Conservation (phyloP, 2,797 vertebrate genomes). For the Poecilia velifera region DNA sequence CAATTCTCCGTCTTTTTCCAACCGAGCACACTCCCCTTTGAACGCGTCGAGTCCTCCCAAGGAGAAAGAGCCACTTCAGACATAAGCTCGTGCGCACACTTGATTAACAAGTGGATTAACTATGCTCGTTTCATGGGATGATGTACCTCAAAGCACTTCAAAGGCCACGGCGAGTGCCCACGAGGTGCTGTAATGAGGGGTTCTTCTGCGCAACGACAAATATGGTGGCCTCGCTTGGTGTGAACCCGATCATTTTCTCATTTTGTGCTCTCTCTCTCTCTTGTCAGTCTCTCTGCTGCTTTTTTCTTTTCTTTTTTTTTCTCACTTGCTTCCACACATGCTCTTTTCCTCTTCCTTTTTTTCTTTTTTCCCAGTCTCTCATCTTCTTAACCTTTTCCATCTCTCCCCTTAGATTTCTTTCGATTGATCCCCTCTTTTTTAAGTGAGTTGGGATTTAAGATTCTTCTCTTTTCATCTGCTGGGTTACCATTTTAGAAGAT, state of each 20-base stretch:
- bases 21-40: constrained; percentile 69
- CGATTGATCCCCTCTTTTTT: constrained; percentile 59
- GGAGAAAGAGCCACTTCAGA: constrained; percentile 81
- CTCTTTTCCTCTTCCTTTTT: constrained; percentile 7
- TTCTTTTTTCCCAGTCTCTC: constrained; percentile 18
- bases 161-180: constrained; percentile 80
- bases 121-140: constrained; percentile 82
- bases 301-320: constrained; percentile 39
- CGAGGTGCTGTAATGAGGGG: constrained; percentile 84
- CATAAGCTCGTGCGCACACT: constrained; percentile 78
- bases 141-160: constrained; percentile 87
- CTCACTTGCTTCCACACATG: constrained; percentile 16
- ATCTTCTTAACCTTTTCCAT: constrained; percentile 51
- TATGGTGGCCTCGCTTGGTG: constrained; percentile 68
- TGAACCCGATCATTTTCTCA: constrained; percentile 72
- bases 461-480: constrained; percentile 16
- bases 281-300: constrained; percentile 43
- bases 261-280: constrained; percentile 49
- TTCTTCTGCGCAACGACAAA: constrained; percentile 72
- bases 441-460: constrained; percentile 37
- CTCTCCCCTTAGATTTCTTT: constrained; percentile 54
- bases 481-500: constrained; percentile 11
- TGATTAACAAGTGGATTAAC: constrained; percentile 89
- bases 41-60: constrained; percentile 72
- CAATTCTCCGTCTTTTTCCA: constrained; percentile 65